A percentile compares a stretch with the other conserved stretches of the same genome.
Conservation (phyloP, 1,140 invertebrate species). For the Drosophila pseudoobscura region DNA sequence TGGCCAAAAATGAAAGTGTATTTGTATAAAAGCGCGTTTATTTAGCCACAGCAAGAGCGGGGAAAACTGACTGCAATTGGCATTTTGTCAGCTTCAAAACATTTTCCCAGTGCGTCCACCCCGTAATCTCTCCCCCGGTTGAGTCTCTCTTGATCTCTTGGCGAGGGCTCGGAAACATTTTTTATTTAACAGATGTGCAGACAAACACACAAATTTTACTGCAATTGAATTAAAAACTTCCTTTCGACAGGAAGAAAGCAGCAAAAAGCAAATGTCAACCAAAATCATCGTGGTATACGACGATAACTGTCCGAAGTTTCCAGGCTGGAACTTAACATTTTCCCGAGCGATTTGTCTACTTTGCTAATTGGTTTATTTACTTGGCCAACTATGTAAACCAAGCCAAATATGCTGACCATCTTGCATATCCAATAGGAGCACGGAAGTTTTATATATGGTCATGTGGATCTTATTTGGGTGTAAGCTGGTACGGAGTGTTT, state of each 20-base stretch:
- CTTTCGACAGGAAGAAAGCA: slow-evolving; percentile 12
- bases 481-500: too few species aligned
- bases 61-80: slow-evolving; percentile 35
- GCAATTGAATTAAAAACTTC: slow-evolving; percentile 50
- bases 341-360: slow-evolving; percentile 1
- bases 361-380: slow-evolving; percentile 15
- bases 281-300: slow-evolving; percentile 1
- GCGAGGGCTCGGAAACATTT: not conserved
- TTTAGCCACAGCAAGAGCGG: slow-evolving; percentile 11
- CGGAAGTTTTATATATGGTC: too few species aligned
- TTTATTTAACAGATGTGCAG: slow-evolving; percentile 23
- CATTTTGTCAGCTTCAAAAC: slow-evolving; percentile 27
- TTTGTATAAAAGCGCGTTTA: slow-evolving; percentile 20
- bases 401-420: too few species aligned
- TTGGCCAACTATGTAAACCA: too few species aligned
- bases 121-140: too few species aligned
- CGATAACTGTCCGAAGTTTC: not conserved
- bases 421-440: too few species aligned
- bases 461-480: too few species aligned
- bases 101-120: slow-evolving; percentile 11
- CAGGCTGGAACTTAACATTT: not conserved
- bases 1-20: slow-evolving; percentile 13
- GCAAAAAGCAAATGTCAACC: slow-evolving; percentile 29
- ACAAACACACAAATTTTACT: slow-evolving; percentile 33
- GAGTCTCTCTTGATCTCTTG: not conserved